Percentiles rank a stretch among this genome's conserved stretches.
Conservation (phyloP, 2,113 vertebrate species). For the Echinops telfairi region DNA sequence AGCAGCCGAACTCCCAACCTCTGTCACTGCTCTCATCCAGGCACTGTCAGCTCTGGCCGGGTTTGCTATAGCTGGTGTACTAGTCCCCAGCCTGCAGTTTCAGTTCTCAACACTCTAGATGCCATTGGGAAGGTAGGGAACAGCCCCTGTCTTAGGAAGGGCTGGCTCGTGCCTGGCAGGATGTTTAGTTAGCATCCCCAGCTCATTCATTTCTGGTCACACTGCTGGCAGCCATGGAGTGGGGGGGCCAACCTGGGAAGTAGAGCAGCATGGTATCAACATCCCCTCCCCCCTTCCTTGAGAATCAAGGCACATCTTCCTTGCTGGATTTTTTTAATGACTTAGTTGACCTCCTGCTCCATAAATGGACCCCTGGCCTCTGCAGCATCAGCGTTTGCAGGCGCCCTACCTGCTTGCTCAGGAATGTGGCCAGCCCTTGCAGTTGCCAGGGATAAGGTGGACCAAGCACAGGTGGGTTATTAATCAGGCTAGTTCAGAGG, state of each 20-base stretch:
- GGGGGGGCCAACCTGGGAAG: too few relatives aligned
- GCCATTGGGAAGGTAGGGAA: neutral
- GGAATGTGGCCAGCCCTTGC: neutral
- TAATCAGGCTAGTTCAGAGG: neutral
- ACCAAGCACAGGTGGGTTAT: neutral
- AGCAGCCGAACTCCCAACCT: neutral
- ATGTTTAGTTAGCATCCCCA: neutral
- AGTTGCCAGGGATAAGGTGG: neutral
- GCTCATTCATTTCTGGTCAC: neutral
- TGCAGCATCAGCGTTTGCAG: too few relatives aligned
- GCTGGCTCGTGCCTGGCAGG: neutral
- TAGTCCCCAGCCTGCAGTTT: neutral
- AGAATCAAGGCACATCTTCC: neutral
- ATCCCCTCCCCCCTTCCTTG: neutral
- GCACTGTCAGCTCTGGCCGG: neutral
- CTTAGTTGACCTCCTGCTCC: neutral
- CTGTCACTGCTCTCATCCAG: neutral
- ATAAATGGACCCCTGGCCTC: neutral
- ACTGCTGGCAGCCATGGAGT: too few relatives aligned
- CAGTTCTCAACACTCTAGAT: neutral
- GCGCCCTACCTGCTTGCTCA: too few relatives aligned
- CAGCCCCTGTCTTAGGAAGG: neutral
- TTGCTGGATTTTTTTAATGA: neutral
- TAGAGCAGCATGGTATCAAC: neutral
- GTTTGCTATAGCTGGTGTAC: too few relatives aligned